Conservation (phyloP, 2,113 vertebrate genomes). For the Brienomyrus longianalis region DNA sequence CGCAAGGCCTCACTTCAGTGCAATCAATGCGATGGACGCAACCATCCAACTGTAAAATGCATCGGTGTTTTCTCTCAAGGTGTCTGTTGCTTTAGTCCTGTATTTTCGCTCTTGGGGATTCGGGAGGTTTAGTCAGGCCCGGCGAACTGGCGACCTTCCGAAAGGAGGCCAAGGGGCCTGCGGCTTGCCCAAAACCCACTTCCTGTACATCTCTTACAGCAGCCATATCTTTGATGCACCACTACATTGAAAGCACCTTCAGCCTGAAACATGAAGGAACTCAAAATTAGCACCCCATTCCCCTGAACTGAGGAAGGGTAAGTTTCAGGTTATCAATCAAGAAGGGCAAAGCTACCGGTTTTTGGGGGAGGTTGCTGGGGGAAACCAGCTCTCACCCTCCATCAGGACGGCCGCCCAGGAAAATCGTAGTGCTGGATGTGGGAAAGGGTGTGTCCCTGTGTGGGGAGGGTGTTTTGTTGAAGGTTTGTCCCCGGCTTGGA, state of each 20-base stretch:
- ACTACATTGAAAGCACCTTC: neutral
- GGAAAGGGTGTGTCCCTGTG: slow-evolving; percentile 18
- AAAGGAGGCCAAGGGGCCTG: neutral
- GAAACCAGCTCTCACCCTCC: neutral
- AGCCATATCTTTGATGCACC: neutral
- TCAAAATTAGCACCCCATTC: neutral
- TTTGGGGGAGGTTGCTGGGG: neutral
- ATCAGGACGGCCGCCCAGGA: slow-evolving; percentile 29
- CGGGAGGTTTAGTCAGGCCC: neutral
- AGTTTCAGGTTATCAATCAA: neutral
- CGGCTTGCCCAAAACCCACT: neutral
- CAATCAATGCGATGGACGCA: neutral
- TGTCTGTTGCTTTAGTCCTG: neutral
- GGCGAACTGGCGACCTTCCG: neutral
- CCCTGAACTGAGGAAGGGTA: neutral
- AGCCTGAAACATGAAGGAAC: neutral
- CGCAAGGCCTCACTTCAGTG: slow-evolving; percentile 30
- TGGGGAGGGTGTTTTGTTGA: slow-evolving; percentile 16
- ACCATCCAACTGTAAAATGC: neutral
- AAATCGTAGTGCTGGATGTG: slow-evolving; percentile 19
- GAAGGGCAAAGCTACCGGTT: neutral
- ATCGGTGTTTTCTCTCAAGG: neutral
- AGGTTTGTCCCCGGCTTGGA: slow-evolving; percentile 15
- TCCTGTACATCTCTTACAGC: neutral
- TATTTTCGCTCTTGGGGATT: neutral